A percentile compares a stretch with the other conserved stretches of the same genome.
phyloP scores from a whole-genome alignment of 35 echinoderm and acorn worm genomes.

The Heliocidaris tuberculata region DNA sequence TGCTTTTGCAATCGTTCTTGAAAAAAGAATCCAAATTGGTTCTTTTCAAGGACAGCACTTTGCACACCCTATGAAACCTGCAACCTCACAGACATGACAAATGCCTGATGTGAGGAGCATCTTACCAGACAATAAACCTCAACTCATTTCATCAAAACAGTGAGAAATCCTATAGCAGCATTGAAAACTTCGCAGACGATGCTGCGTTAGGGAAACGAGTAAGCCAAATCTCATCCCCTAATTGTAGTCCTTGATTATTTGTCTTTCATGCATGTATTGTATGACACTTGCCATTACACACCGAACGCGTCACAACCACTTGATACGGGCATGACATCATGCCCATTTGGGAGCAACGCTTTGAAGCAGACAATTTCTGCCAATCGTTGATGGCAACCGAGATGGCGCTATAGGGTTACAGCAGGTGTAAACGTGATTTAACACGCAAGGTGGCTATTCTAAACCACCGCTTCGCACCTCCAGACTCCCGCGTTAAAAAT shows the following conservation, averaged over 20 bases:
- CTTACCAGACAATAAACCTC: not conserved
- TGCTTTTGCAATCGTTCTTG: not conserved
- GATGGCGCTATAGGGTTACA: constrained; percentile 25
- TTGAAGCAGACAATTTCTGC: not conserved
- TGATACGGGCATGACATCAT: constrained; percentile 32
- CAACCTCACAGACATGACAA: not conserved
- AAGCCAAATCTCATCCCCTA: not conserved
- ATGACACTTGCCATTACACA: constrained; percentile 16
- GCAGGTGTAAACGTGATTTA: constrained; percentile 30
- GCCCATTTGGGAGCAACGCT: constrained; percentile 3
- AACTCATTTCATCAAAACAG: not conserved
- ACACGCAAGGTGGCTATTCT: constrained; percentile 20
- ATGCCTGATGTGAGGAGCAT: not conserved
- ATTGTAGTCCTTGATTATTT: not conserved
- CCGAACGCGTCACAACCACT: not conserved
- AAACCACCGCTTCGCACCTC: constrained; percentile 33
- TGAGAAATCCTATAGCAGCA: not conserved
- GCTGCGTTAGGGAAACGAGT: not conserved
- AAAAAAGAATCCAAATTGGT: constrained; percentile 2
- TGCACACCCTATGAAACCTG: not conserved
- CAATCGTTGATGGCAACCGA: not conserved
- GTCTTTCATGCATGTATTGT: constrained; percentile 5
- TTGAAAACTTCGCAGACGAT: not conserved
- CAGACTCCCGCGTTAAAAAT: not conserved
- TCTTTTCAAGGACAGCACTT: not conserved